A percentile compares a stretch with the other conserved stretches of the same genome.
phyloP scores from a whole-genome alignment of 2,113 vertebrate species.

The Pica pica region DNA sequence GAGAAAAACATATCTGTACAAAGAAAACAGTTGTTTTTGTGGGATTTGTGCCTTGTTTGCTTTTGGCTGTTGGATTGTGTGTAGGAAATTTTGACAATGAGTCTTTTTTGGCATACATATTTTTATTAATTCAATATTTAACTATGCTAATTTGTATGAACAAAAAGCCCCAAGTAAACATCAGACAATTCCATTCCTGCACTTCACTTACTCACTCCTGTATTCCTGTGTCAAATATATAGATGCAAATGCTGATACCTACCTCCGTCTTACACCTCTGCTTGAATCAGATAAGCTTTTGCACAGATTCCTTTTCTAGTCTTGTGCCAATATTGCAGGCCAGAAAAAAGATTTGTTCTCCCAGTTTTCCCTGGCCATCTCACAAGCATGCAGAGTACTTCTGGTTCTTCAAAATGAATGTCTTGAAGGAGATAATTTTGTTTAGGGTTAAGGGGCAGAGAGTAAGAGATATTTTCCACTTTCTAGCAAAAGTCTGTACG shows the following conservation, averaged over 20 bases:
- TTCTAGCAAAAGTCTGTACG: not conserved
- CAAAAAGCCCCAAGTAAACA: not conserved
- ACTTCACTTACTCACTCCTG: not conserved
- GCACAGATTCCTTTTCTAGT: not conserved
- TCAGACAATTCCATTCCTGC: conserved; percentile 3
- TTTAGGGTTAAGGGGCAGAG: not conserved
- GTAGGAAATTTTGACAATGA: conserved; percentile 40
- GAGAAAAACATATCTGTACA: not conserved
- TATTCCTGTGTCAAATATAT: not conserved
- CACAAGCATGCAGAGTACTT: not conserved
- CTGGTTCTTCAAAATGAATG: not conserved
- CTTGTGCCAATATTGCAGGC: not conserved
- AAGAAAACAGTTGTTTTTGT: not conserved
- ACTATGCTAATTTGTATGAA: conserved; percentile 20
- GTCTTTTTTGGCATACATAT: not conserved
- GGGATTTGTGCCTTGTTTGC: conserved; percentile 12
- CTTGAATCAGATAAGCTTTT: conserved; percentile 15
- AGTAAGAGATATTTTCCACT: not conserved
- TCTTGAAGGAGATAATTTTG: not conserved
- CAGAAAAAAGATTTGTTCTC: not conserved
- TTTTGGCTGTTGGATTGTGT: not conserved
- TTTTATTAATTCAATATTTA: conserved; percentile 32
- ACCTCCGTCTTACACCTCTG: not conserved
- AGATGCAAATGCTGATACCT: not conserved
- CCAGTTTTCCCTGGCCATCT: not conserved